A percentile compares a stretch with the other conserved stretches of the same genome.
These are phyloP conservation scores for Procambarus clarkii DNA, from an alignment of 1,140 invertebrate species.

Conservation along the genomic window DNA sequence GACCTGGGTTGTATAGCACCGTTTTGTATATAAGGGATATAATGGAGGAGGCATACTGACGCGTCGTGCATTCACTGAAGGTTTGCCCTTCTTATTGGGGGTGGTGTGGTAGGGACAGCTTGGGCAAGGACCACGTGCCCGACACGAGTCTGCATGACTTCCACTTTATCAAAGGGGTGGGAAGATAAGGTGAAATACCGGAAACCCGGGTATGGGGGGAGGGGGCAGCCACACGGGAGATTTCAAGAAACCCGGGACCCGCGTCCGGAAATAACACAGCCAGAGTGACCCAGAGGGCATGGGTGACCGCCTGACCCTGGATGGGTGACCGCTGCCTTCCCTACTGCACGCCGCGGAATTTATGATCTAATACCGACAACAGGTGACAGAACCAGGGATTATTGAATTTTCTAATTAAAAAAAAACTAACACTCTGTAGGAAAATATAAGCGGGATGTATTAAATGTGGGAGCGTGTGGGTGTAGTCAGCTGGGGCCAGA, in stretches of 20 bases:
- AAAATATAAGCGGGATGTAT: no score
- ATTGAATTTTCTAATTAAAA: no score
- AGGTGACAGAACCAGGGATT: no score
- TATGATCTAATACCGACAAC: not conserved
- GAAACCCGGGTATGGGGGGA: conserved; percentile 5
- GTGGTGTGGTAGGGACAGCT: no score
- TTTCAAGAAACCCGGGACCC: not conserved
- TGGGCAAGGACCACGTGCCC: not conserved
- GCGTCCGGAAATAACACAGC: not conserved
- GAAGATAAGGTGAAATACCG: conserved; percentile 13
- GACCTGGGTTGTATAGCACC: no score
- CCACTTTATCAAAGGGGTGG: not conserved
- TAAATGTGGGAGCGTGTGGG: no score
- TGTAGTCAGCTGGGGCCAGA: no score
- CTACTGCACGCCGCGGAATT: not conserved
- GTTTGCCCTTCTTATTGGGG: no score
- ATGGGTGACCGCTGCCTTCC: not conserved
- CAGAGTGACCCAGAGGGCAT: not conserved
- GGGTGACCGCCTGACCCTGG: not conserved
- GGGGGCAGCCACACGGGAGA: not conserved
- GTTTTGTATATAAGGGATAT: no score
- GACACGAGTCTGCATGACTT: not conserved
- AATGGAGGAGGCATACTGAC: no score
- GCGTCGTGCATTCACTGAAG: no score
- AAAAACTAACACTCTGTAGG: no score